phyloP scores from a whole-genome alignment of 2,113 vertebrate species.

The Gallinago jamesoni region DNA sequence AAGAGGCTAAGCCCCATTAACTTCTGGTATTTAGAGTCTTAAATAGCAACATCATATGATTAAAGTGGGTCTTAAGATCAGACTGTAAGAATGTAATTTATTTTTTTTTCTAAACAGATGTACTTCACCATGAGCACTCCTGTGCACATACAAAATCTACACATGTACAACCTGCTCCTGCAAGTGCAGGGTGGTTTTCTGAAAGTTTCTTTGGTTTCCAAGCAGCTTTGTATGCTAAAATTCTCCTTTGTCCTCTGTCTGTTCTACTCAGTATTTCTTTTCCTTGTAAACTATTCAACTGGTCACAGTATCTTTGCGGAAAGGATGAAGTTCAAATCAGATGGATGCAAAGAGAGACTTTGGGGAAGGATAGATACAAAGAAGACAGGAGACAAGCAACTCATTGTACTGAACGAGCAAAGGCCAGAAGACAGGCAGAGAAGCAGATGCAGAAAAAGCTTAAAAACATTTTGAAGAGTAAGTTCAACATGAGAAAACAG shows the following conservation, averaged over 20 bases:
- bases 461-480: neutral
- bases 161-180: neutral
- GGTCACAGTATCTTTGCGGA: neutral
- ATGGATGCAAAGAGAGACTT: neutral
- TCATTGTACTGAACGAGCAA: neutral
- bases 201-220: neutral
- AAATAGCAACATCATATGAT: constrained; percentile 11
- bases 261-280: neutral
- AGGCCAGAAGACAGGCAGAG: neutral
- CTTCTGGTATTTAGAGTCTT: constrained; percentile 16
- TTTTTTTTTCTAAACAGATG: neutral
- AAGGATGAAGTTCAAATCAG: constrained; percentile 7
- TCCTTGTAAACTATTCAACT: neutral
- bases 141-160: neutral
- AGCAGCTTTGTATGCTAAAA: neutral
- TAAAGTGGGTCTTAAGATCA: neutral
- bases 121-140: neutral
- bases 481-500: neutral
- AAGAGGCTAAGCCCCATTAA: constrained; percentile 12
- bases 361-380: neutral
- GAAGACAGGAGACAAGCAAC: neutral
- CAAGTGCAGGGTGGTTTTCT: neutral
- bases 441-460: neutral
- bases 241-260: neutral
- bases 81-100: neutral